These are phyloP conservation scores for Arctocebus calabarensis DNA, from an alignment of 2,797 vertebrate species.

Conservation along the genomic window DNA sequence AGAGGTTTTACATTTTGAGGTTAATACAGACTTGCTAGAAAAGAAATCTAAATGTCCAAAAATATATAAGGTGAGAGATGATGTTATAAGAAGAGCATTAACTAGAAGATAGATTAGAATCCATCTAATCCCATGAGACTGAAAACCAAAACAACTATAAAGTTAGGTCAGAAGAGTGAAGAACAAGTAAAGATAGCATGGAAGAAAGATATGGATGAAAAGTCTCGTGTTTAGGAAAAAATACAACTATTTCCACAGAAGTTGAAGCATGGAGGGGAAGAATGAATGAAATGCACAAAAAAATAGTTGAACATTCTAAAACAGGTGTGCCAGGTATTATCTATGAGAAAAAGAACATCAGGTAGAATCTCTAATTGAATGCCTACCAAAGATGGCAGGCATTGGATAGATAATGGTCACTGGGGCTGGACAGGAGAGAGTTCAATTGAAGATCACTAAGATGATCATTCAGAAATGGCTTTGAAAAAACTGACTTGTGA, in stretches of 20 bases:
- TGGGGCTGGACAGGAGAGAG: neutral
- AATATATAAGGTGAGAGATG: neutral
- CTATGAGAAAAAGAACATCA: neutral
- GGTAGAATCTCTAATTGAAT: neutral
- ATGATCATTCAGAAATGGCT: neutral
- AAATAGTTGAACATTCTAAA: neutral
- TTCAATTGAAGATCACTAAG: neutral
- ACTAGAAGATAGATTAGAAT: neutral
- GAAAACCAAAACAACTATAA: neutral
- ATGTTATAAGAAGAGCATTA: neutral
- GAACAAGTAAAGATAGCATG: neutral
- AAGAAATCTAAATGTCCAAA: conserved; percentile 14
- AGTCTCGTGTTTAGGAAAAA: neutral
- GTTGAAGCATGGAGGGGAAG: neutral
- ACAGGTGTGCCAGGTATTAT: neutral
- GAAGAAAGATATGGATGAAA: neutral
- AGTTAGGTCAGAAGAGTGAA: neutral
- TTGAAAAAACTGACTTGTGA: neutral
- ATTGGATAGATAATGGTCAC: neutral
- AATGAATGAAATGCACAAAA: neutral
- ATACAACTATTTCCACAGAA: neutral
- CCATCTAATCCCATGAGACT: neutral
- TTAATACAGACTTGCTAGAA: conserved; percentile 31
- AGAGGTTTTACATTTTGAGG: neutral
- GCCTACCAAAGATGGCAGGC: neutral